These are phyloP conservation scores for Bradypodion pumilum DNA, from an alignment of 2,797 vertebrate species.

Conservation along the genomic window DNA sequence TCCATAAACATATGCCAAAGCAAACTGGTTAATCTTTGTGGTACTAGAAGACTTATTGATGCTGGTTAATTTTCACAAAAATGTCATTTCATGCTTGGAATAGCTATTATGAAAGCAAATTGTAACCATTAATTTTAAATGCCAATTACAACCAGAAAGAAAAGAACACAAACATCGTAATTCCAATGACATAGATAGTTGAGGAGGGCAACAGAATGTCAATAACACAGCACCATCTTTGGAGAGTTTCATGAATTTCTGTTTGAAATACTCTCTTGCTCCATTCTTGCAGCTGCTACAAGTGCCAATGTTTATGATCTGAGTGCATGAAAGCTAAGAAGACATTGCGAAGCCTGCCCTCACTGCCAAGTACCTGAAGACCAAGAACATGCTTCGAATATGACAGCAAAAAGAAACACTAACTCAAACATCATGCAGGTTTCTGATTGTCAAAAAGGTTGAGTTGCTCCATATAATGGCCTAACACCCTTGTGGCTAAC, in stretches of 20 bases:
- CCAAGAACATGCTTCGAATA: not conserved
- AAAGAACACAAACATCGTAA: not conserved
- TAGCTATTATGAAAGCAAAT: slow-evolving; percentile 1
- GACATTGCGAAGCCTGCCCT: not conserved
- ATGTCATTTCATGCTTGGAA: slow-evolving; percentile 1
- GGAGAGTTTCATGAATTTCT: not conserved
- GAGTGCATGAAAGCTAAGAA: not conserved
- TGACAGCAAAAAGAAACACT: not conserved
- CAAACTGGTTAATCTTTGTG: too few species aligned
- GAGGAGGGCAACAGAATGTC: not conserved
- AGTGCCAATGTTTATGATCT: not conserved
- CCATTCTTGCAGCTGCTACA: not conserved
- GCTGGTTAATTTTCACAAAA: not conserved
- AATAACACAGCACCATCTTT: not conserved
- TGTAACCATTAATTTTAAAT: slow-evolving; percentile 20
- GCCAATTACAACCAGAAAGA: slow-evolving; percentile 34
- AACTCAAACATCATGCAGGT: not conserved
- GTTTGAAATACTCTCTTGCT: not conserved
- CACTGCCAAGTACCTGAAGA: not conserved
- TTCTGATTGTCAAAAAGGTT: not conserved
- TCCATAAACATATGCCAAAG: too few species aligned
- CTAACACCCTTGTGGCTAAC: too few species aligned
- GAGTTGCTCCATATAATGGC: too few species aligned
- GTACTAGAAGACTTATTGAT: too few species aligned
- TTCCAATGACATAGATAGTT: not conserved